Percentiles rank a stretch among this genome's conserved stretches.
These are phyloP conservation scores for Menidia menidia DNA, from an alignment of 2,797 vertebrate genomes.

Conservation along the genomic window DNA sequence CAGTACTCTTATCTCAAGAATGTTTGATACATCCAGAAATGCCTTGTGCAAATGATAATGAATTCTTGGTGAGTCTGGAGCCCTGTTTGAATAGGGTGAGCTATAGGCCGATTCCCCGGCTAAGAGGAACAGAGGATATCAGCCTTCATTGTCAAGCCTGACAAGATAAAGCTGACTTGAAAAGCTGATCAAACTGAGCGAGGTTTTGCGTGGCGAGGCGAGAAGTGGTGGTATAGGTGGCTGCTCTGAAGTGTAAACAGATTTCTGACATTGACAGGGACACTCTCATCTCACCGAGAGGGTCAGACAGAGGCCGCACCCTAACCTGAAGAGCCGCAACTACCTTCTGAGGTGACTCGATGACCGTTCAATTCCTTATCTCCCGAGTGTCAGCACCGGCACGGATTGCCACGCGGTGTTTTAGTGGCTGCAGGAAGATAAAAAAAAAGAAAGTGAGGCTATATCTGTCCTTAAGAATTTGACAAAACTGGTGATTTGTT, in stretches of 20 bases:
- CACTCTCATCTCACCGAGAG: constrained; percentile 57
- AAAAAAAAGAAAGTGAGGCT: constrained; percentile 40
- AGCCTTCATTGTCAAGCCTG: constrained; percentile 80
- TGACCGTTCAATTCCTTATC: constrained; percentile 71
- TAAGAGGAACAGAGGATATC: constrained; percentile 81
- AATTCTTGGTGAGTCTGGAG: constrained; percentile 71
- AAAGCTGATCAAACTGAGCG: constrained; percentile 77
- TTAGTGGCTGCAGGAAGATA: constrained; percentile 35
- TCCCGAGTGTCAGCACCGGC: constrained; percentile 45
- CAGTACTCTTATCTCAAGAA: constrained; percentile 72
- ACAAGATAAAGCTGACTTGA: constrained; percentile 82
- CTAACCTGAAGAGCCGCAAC: constrained; percentile 23
- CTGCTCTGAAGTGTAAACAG: constrained; percentile 71
- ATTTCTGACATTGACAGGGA: constrained; percentile 73
- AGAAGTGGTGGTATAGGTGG: constrained; percentile 62
- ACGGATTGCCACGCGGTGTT: constrained; percentile 44
- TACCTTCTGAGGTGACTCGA: constrained; percentile 55
- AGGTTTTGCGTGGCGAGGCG: constrained; percentile 64
- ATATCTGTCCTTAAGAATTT: constrained; percentile 47
- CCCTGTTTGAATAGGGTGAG: constrained; percentile 75
- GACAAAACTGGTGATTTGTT: constrained; percentile 49
- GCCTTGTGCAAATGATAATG: constrained; percentile 79
- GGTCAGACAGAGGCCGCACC: constrained; percentile 39
- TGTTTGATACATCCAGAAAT: constrained; percentile 76
- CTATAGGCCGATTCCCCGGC: constrained; percentile 71